Evolutionary conservation across 1,140 invertebrate genomes (phyloP).

Genomic region (Lordiphosa clarofinis): DNA sequence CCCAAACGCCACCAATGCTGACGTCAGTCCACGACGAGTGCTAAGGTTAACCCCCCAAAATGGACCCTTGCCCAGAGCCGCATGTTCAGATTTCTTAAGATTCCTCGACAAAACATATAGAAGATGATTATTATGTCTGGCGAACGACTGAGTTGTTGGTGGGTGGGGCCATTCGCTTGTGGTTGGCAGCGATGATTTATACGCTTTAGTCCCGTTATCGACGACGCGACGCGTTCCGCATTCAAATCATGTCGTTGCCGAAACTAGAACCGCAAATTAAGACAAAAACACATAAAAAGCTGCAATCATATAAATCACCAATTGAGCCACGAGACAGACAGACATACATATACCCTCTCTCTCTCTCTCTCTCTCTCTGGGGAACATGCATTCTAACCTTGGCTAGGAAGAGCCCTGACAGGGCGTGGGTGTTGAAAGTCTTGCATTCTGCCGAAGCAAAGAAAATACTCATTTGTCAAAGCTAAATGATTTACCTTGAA

Average conservation of each 20-base stretch:
- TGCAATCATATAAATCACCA: slow-evolving; percentile 4
- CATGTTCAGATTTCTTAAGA: slow-evolving; percentile 27
- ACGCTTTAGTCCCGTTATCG: slow-evolving; percentile 34
- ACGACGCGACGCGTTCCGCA: slow-evolving; percentile 60
- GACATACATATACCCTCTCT: neutral
- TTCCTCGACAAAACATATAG: slow-evolving; percentile 10
- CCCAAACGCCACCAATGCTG: slow-evolving; percentile 25
- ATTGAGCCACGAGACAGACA: neutral
- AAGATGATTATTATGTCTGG: slow-evolving; percentile 70
- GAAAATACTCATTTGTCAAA: too few relatives aligned
- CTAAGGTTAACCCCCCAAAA: slow-evolving; percentile 18
- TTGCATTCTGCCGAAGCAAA: too few relatives aligned
- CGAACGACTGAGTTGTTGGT: slow-evolving; percentile 44
- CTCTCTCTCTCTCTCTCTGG: too few relatives aligned
- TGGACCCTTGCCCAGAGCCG: slow-evolving; percentile 27
- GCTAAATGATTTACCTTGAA: too few relatives aligned
- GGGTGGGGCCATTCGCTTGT: slow-evolving; percentile 16
- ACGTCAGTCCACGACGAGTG: slow-evolving; percentile 42
- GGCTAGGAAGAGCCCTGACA: too few relatives aligned
- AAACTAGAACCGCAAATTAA: slow-evolving; percentile 27
- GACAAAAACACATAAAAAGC: slow-evolving; percentile 7
- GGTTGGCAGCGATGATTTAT: slow-evolving; percentile 71
- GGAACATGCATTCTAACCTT: too few relatives aligned
- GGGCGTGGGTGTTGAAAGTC: too few relatives aligned
- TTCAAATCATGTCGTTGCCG: slow-evolving; percentile 59